Percentiles rank a stretch among this genome's conserved stretches.
Evolutionary conservation across 2,797 vertebrate species (phyloP).

Genomic region (Sebastes vulpes): DNA sequence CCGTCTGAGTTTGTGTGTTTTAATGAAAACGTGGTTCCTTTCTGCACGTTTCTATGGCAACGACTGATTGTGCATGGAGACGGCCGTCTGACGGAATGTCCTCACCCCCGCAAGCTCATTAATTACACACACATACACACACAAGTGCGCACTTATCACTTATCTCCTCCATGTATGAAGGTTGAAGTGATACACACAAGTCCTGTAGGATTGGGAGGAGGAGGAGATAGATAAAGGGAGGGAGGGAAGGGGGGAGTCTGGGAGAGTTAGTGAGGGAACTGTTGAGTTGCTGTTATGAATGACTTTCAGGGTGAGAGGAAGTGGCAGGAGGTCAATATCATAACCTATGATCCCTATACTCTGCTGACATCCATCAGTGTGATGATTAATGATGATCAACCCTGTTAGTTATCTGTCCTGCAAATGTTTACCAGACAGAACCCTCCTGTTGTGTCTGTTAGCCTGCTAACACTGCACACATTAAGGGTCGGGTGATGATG

Average conservation of each 20-base stretch:
- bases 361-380: not conserved
- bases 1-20: slow-evolving; percentile 23
- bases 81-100: slow-evolving; percentile 71
- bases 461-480: not conserved
- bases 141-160: slow-evolving; percentile 60
- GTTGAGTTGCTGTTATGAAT: slow-evolving; percentile 78
- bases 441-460: not conserved
- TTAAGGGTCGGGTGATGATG: slow-evolving; percentile 2
- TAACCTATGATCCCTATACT: slow-evolving; percentile 41
- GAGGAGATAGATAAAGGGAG: slow-evolving; percentile 48
- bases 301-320: slow-evolving; percentile 66
- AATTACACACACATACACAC: slow-evolving; percentile 57
- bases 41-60: slow-evolving; percentile 50
- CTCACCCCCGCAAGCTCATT: slow-evolving; percentile 75
- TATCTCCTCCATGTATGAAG: slow-evolving; percentile 62
- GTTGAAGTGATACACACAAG: slow-evolving; percentile 58
- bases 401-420: not conserved
- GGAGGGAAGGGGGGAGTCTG: slow-evolving; percentile 20
- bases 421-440: not conserved
- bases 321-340: slow-evolving; percentile 48
- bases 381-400: not conserved
- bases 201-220: slow-evolving; percentile 49
- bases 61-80: slow-evolving; percentile 73
- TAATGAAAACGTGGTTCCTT: slow-evolving; percentile 56
- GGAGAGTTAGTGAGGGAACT: slow-evolving; percentile 45